phyloP scores from a whole-genome alignment of 2,113 vertebrate species.

The Rhegmatorhina hoffmannsi region DNA sequence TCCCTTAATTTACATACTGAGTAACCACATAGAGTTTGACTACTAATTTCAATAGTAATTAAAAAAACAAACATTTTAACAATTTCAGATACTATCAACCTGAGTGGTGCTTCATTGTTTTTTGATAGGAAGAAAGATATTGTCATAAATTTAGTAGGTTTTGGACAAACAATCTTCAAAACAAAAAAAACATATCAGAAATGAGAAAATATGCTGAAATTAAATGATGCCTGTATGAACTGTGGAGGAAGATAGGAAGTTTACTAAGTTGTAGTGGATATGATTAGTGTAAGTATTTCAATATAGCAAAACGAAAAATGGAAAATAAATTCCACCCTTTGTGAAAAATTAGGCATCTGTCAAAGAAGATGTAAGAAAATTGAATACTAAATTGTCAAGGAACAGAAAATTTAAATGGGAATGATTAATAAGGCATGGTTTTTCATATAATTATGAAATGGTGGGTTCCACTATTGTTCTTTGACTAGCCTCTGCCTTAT shows the following conservation, averaged over 20 bases:
- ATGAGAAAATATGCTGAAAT: background rate
- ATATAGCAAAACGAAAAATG: background rate
- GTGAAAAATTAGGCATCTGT: background rate
- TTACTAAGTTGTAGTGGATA: background rate
- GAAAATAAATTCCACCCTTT: background rate
- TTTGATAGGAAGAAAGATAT: background rate
- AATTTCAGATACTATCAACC: background rate
- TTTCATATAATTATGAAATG: background rate
- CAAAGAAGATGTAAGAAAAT: background rate
- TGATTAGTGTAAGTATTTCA: background rate
- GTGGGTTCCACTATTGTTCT: background rate
- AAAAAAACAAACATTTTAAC: background rate
- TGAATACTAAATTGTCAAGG: background rate
- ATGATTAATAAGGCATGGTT: accelerated
- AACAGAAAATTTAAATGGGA: background rate
- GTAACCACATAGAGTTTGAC: background rate
- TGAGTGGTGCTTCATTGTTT: background rate
- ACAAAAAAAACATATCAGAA: background rate
- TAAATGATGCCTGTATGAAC: background rate
- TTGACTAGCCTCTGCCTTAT: background rate
- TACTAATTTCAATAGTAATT: background rate
- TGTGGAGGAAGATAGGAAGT: background rate
- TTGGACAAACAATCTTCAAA: background rate
- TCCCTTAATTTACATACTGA: background rate
- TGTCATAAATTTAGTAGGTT: background rate